A percentile compares a stretch with the other conserved stretches of the same genome.
Evolutionary conservation across 1,140 invertebrate genomes (phyloP).

Genomic region (Venturia canescens): DNA sequence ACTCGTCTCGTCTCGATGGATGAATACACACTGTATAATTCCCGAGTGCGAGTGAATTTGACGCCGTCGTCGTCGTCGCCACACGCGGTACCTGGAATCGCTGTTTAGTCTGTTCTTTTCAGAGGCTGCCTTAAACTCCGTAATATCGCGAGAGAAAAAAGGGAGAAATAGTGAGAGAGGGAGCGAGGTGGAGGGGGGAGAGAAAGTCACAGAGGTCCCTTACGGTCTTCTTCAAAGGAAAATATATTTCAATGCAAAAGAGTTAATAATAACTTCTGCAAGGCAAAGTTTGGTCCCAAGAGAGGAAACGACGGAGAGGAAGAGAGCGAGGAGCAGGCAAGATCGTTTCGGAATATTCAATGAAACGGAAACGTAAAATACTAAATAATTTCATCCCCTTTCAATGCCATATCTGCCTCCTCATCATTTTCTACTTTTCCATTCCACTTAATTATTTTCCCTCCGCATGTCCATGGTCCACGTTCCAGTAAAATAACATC

Average conservation of each 20-base stretch:
- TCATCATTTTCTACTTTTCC: not conserved
- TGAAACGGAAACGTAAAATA: slow-evolving; percentile 17
- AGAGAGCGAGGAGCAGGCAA: not conserved
- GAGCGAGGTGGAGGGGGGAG: not conserved
- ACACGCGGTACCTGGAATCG: slow-evolving; percentile 63
- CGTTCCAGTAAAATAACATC: too few species aligned
- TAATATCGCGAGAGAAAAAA: not conserved
- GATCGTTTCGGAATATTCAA: slow-evolving; percentile 9
- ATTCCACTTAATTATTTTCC: not conserved
- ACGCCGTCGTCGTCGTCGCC: slow-evolving; percentile 37
- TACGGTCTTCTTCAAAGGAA: slow-evolving; percentile 66
- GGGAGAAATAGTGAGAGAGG: not conserved
- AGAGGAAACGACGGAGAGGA: slow-evolving; percentile 4
- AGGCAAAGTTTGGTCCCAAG: not conserved
- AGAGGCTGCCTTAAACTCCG: slow-evolving; percentile 9
- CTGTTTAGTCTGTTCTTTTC: slow-evolving; percentile 66
- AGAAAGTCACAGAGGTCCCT: not conserved
- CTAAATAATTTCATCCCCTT: slow-evolving; percentile 10
- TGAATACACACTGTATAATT: slow-evolving; percentile 22
- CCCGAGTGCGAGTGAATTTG: slow-evolving; percentile 17
- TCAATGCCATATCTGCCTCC: not conserved
- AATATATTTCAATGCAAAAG: slow-evolving; percentile 65
- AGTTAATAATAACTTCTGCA: slow-evolving; percentile 68
- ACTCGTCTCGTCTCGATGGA: slow-evolving; percentile 32
- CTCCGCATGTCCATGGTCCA: too few species aligned